Conservation (phyloP, 2,113 vertebrate species). For the Actenoides hombroni region DNA sequence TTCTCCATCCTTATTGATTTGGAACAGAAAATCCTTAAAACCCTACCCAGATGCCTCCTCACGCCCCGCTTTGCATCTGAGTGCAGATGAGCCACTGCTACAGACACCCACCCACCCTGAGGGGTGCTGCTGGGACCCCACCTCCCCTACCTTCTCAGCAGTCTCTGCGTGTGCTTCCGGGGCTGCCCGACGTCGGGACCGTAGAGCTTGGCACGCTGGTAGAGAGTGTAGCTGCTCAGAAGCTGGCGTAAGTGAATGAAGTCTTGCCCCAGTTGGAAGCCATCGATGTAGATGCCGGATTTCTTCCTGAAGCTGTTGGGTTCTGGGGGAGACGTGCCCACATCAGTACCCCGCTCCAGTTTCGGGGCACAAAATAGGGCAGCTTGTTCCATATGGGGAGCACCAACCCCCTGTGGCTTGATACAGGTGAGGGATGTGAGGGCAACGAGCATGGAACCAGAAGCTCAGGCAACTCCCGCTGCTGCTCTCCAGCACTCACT, state of each 20-base stretch:
- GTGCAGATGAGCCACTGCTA: accelerated
- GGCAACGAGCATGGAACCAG: neutral
- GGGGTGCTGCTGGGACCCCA: neutral
- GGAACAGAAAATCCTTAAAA: neutral
- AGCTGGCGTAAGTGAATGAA: conserved; percentile 82
- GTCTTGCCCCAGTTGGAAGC: conserved; percentile 88
- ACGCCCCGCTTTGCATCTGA: no score
- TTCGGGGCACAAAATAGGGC: neutral
- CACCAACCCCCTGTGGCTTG: neutral
- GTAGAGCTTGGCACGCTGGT: conserved; percentile 77
- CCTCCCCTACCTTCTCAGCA: conserved; percentile 83
- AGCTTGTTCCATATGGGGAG: accelerated
- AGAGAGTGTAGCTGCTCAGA: conserved; percentile 75
- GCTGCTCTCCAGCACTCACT: neutral
- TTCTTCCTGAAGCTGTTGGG: conserved; percentile 95
- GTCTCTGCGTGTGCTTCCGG: conserved; percentile 66
- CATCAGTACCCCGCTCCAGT: accelerated
- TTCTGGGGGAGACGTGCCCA: conserved; percentile 65
- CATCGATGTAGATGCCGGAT: conserved; percentile 81
- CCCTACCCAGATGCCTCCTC: neutral
- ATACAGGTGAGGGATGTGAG: accelerated
- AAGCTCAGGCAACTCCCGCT: accelerated
- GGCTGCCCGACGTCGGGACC: conserved; percentile 90
- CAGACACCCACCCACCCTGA: neutral
- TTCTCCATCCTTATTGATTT: neutral